These are phyloP conservation scores for Magallana gigas DNA, from an alignment of 1,140 invertebrate genomes.

Conservation along the genomic window DNA sequence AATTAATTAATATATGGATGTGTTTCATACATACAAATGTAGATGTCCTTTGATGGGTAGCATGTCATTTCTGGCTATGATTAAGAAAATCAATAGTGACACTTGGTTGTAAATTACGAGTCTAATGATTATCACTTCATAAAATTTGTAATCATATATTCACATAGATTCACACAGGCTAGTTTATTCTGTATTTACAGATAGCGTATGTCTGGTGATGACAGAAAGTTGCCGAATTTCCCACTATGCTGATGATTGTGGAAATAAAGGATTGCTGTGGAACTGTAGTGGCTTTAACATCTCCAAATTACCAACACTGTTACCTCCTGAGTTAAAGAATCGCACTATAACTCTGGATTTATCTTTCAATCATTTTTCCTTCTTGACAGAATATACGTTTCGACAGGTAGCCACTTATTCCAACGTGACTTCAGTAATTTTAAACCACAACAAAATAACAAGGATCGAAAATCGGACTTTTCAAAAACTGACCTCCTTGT, in stretches of 20 bases:
- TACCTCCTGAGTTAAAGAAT: background rate
- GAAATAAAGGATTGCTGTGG: background rate
- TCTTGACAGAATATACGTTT: background rate
- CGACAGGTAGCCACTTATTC: background rate
- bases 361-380: background rate
- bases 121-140: too few species aligned
- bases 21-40: too few species aligned
- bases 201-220: background rate
- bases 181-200: background rate
- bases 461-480: background rate
- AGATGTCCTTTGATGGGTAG: too few species aligned
- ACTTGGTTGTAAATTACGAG: too few species aligned
- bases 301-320: background rate
- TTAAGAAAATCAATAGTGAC: too few species aligned
- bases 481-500: background rate
- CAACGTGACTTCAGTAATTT: background rate
- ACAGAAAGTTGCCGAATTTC: background rate
- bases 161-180: too few species aligned
- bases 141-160: too few species aligned
- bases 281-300: background rate
- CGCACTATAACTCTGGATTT: background rate
- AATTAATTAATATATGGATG: too few species aligned
- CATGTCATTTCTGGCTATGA: too few species aligned
- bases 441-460: background rate
- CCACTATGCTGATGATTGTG: background rate